These are phyloP conservation scores for Carcharodon carcharias DNA, from an alignment of 2,797 vertebrate genomes.

Conservation along the genomic window DNA sequence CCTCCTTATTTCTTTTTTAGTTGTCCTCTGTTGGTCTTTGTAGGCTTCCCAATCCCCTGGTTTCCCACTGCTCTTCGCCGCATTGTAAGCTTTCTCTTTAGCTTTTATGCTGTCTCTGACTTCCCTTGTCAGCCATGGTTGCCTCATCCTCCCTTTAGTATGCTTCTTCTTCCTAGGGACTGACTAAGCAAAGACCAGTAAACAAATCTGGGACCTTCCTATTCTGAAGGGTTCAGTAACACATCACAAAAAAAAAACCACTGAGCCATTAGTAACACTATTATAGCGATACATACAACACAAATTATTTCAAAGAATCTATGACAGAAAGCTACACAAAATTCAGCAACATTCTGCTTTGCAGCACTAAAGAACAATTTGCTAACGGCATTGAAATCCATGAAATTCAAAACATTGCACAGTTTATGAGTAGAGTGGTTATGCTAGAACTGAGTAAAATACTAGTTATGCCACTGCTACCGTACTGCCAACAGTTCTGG, in stretches of 20 bases:
- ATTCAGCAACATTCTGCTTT: background rate
- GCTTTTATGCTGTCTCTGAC: too few species aligned
- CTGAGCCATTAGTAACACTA: background rate
- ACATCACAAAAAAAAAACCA: background rate
- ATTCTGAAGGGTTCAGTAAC: background rate
- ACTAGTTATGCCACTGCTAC: background rate
- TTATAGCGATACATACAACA: background rate
- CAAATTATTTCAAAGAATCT: background rate
- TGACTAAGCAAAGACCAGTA: background rate
- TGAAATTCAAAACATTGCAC: background rate
- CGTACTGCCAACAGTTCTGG: background rate
- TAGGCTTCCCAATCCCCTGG: too few species aligned
- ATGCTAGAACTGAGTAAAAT: background rate
- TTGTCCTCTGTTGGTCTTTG: too few species aligned
- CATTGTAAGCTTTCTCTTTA: too few species aligned
- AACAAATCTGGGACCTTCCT: background rate
- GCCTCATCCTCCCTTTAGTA: too few species aligned
- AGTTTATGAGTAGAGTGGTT: background rate
- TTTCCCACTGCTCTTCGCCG: too few species aligned
- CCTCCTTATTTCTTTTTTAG: too few species aligned
- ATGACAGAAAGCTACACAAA: background rate
- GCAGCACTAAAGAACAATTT: background rate
- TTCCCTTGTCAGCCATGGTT: too few species aligned
- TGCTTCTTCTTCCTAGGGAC: too few species aligned
- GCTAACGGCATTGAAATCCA: background rate